Percentiles rank a stretch among this genome's conserved stretches.
Evolutionary conservation across 2,888 invertebrate species (phyloP).

Genomic region (Cephalotes varians): DNA sequence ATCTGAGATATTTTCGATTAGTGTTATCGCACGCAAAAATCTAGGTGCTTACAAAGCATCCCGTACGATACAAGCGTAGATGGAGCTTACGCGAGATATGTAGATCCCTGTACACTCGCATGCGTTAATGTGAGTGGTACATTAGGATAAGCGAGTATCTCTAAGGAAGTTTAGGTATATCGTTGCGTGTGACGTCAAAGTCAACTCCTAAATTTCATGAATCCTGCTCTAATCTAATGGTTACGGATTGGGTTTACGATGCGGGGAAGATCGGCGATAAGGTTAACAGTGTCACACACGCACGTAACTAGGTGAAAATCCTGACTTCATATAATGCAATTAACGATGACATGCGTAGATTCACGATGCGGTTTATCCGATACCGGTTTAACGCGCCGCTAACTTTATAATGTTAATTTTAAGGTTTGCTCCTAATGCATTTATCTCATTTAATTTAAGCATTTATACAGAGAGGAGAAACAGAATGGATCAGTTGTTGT

Average conservation of each 20-base stretch:
- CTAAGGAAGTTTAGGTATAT: conserved; percentile 50
- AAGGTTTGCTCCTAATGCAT: neutral
- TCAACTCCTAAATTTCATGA: conserved; percentile 60
- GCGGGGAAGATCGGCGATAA: conserved; percentile 45
- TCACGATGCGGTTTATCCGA: neutral
- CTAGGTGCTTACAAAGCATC: conserved; percentile 18
- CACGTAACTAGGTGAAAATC: conserved; percentile 18
- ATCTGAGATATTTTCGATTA: conserved; percentile 35
- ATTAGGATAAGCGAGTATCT: conserved; percentile 32
- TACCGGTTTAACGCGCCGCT: neutral
- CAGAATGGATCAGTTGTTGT: neutral
- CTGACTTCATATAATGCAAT: conserved; percentile 20
- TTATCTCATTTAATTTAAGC: neutral
- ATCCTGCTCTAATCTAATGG: conserved; percentile 53
- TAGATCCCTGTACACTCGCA: neutral
- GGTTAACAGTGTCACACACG: conserved; percentile 11
- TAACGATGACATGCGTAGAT: conserved; percentile 19
- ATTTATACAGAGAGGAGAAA: neutral
- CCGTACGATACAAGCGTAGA: neutral
- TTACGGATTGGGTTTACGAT: conserved; percentile 67
- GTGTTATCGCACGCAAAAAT: conserved; percentile 13
- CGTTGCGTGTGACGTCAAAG: conserved; percentile 31
- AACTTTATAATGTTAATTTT: conserved; percentile 25
- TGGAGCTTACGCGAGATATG: neutral
- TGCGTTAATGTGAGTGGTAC: neutral